Conservation (phyloP, 2,888 invertebrate genomes). For the Camptogramma bilineatum region DNA sequence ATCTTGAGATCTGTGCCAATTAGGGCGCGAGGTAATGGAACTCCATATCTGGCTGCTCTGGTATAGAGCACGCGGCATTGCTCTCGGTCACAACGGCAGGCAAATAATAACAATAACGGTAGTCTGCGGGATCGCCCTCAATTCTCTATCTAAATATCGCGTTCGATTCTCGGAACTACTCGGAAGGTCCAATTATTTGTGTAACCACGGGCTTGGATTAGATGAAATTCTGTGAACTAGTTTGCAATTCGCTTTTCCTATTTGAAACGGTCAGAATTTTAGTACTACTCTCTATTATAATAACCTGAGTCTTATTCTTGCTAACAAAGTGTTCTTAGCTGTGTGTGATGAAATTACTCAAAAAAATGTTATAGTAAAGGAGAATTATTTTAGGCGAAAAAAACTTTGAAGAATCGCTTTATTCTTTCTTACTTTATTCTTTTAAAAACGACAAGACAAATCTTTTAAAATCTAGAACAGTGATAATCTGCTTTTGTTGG, state of each 20-base stretch:
- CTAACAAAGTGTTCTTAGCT: too few relatives aligned
- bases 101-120: constrained; percentile 65
- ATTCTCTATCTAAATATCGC: constrained; percentile 56
- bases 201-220: constrained; percentile 24
- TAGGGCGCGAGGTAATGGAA: constrained; percentile 42
- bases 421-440: neutral
- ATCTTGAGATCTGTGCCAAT: constrained; percentile 45
- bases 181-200: constrained; percentile 40
- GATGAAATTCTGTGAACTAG: constrained; percentile 20
- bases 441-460: too few relatives aligned
- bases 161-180: constrained; percentile 48
- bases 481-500: neutral
- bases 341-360: too few relatives aligned
- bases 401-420: too few relatives aligned
- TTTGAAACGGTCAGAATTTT: neutral
- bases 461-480: neutral
- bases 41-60: constrained; percentile 36
- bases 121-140: constrained; percentile 51
- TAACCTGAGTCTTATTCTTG: neutral
- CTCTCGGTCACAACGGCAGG: constrained; percentile 42
- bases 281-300: neutral
- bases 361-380: too few relatives aligned
- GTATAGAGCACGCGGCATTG: constrained; percentile 25
- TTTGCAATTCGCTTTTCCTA: constrained; percentile 6
- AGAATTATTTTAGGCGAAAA: too few relatives aligned